Percentiles rank a stretch among this genome's conserved stretches.
These are phyloP conservation scores for Burhinus bistriatus DNA, from an alignment of 2,113 vertebrate species.

Conservation along the genomic window DNA sequence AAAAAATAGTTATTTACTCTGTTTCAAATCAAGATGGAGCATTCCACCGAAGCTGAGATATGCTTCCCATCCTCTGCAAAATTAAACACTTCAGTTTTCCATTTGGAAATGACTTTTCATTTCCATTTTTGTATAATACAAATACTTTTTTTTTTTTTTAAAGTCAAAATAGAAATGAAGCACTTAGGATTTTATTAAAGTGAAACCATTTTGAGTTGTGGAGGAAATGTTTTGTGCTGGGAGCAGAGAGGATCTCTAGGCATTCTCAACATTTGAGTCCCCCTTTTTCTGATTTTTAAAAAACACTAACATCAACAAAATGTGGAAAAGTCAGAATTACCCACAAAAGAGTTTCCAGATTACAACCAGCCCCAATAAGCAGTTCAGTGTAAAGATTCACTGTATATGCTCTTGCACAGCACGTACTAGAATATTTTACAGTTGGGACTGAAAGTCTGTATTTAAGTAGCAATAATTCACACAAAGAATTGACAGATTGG, in stretches of 20 bases:
- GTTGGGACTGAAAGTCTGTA: conserved; percentile 10
- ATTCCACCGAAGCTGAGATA: not conserved
- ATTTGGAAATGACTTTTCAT: not conserved
- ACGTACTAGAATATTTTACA: conserved; percentile 9
- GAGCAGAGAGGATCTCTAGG: not conserved
- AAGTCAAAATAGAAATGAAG: not conserved
- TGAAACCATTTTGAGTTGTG: not conserved
- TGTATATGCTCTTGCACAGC: not conserved
- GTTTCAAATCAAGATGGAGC: not conserved
- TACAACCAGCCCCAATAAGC: not conserved
- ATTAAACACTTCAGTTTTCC: not conserved
- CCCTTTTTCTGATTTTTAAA: not conserved
- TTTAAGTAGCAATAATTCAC: conserved; percentile 45
- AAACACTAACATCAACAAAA: not conserved
- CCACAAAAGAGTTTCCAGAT: not conserved
- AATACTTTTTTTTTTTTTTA: not conserved
- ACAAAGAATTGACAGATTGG: conserved; percentile 32
- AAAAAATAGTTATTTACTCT: not conserved
- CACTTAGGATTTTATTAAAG: not conserved
- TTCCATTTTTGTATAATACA: not conserved
- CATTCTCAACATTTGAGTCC: rapidly evolving
- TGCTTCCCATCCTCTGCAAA: not conserved
- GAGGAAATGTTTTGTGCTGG: not conserved
- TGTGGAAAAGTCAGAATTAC: not conserved
- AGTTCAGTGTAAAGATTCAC: not conserved